Percentiles rank a stretch among this genome's conserved stretches.
These are phyloP conservation scores for Fistularia tabacaria DNA, from an alignment of 2,797 vertebrate genomes.

Conservation along the genomic window DNA sequence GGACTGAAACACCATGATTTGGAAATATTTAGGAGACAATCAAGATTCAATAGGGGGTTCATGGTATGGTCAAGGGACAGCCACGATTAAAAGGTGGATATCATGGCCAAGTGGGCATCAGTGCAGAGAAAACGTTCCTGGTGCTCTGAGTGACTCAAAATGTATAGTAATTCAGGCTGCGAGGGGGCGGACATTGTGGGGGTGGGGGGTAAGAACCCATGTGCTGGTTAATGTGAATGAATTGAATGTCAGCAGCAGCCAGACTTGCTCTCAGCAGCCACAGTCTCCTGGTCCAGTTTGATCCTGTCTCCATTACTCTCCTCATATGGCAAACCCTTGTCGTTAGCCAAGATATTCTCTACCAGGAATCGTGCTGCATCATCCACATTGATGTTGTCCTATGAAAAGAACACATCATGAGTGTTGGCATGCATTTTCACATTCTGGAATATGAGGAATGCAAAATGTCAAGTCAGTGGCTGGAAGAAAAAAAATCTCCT, in stretches of 20 bases:
- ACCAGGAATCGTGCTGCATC: conserved; percentile 95
- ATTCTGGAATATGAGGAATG: too few species aligned
- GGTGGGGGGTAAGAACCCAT: conserved; percentile 18
- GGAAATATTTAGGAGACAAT: conserved; percentile 10
- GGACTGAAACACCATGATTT: not conserved
- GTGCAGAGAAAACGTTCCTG: conserved; percentile 21
- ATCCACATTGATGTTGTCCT: conserved; percentile 97
- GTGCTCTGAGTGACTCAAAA: conserved; percentile 7
- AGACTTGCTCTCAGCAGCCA: conserved; percentile 85
- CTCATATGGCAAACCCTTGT: conserved; percentile 85
- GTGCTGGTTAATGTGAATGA: conserved; percentile 30
- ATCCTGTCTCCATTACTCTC: conserved; percentile 85
- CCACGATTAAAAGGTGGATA: conserved; percentile 9
- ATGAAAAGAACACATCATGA: conserved; percentile 30
- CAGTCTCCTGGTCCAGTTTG: conserved; percentile 82
- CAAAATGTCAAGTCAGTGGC: too few species aligned
- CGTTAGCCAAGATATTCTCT: conserved; percentile 89
- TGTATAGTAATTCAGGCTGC: not conserved
- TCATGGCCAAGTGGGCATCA: conserved; percentile 23
- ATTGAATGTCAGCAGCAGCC: conserved; percentile 86
- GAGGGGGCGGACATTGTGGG: conserved; percentile 27
- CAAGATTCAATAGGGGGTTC: not conserved
- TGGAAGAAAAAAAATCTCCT: too few species aligned
- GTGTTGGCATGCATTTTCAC: not conserved
- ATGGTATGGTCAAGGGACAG: conserved; percentile 15